phyloP scores from a whole-genome alignment of 2,797 vertebrate genomes.

The Glossophaga mutica region DNA sequence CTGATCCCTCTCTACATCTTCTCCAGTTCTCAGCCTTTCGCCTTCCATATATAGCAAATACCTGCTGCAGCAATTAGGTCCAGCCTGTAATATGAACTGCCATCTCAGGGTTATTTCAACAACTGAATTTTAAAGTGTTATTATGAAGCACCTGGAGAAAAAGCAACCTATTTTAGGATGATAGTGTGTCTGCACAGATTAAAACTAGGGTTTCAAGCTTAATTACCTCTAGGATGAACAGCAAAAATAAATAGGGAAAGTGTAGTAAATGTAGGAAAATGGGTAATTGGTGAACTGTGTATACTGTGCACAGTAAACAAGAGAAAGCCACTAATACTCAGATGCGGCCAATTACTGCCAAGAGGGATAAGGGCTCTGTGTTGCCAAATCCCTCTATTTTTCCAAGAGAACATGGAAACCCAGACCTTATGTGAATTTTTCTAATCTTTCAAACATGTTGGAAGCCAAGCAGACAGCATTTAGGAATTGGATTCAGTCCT shows the following conservation, averaged over 20 bases:
- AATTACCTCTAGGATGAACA: background rate
- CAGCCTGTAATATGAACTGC: background rate
- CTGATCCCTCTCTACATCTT: background rate
- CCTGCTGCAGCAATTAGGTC: background rate
- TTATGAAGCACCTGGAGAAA: constrained; percentile 17
- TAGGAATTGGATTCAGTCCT: background rate
- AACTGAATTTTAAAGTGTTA: constrained; percentile 22
- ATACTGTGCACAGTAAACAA: background rate
- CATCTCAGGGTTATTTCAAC: background rate
- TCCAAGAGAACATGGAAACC: background rate
- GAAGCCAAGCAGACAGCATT: background rate
- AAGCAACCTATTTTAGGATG: background rate
- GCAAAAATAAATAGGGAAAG: background rate
- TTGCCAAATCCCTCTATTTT: background rate
- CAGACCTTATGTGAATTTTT: background rate
- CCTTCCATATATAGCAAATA: background rate
- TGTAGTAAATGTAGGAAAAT: background rate
- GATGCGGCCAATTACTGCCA: background rate
- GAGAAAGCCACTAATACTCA: background rate
- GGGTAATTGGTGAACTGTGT: background rate
- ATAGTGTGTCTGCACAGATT: background rate
- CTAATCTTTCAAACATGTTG: background rate
- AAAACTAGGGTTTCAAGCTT: background rate
- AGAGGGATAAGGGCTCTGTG: background rate
- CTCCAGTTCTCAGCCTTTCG: background rate